These are phyloP conservation scores for Prinia subflava DNA, from an alignment of 2,113 vertebrate genomes.

Conservation along the genomic window DNA sequence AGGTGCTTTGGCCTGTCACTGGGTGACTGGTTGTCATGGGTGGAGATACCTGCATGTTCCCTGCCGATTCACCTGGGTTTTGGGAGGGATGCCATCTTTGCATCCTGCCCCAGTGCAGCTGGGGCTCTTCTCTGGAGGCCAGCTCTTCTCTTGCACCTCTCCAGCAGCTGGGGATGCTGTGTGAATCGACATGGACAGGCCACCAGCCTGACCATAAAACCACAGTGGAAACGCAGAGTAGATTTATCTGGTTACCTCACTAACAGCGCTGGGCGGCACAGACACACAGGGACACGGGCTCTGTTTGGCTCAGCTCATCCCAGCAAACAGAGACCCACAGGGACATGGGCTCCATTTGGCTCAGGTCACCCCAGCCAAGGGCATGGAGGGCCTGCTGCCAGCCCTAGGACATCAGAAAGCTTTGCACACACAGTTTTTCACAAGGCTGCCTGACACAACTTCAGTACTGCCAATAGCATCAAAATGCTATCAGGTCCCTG, in stretches of 20 bases:
- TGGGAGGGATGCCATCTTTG: background rate
- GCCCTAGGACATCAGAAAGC: background rate
- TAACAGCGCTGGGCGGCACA: fast-evolving
- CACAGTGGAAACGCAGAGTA: fast-evolving
- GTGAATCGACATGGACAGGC: fast-evolving
- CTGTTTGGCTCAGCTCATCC: background rate
- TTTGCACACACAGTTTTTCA: background rate
- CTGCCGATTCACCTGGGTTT: background rate
- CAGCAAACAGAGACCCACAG: background rate
- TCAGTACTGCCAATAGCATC: background rate
- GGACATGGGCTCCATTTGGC: fast-evolving
- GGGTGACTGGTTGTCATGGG: background rate
- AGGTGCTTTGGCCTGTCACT: background rate
- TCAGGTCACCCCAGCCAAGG: background rate
- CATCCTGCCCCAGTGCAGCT: background rate
- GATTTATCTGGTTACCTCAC: background rate
- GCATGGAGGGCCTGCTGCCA: background rate
- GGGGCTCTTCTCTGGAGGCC: background rate
- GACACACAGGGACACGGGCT: background rate
- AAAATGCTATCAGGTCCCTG: background rate
- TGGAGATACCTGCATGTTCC: fast-evolving
- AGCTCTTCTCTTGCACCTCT: background rate
- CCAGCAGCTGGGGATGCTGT: background rate
- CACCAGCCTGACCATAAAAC: background rate
- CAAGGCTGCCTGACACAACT: background rate